Evolutionary conservation across 2,888 invertebrate genomes (phyloP).

Genomic region (Panopea generosa): DNA sequence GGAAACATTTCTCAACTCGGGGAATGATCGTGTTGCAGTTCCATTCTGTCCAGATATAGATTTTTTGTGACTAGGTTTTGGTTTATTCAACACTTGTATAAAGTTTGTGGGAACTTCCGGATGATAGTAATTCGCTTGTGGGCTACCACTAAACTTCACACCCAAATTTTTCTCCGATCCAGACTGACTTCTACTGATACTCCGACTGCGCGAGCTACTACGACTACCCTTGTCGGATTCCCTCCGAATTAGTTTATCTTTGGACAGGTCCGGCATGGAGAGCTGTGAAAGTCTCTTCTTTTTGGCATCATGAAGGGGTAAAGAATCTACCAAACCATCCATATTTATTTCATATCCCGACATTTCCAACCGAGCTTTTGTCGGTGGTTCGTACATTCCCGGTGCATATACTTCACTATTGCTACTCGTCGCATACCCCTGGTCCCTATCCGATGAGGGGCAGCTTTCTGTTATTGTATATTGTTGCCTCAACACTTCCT

Average conservation of each 20-base stretch:
- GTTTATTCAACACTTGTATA: conserved; percentile 46
- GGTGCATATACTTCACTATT: conserved; percentile 81
- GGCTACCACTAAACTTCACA: conserved; percentile 71
- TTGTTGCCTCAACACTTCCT: conserved; percentile 78
- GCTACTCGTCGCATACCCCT: conserved; percentile 81
- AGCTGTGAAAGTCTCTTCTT: conserved; percentile 81
- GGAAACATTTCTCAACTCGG: conserved; percentile 69
- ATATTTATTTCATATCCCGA: conserved; percentile 73
- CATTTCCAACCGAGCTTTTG: conserved; percentile 55
- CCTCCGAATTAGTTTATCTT: conserved; percentile 64
- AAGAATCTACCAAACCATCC: conserved; percentile 75
- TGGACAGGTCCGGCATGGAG: conserved; percentile 84
- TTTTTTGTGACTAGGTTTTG: conserved; percentile 24
- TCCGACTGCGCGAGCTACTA: conserved; percentile 65
- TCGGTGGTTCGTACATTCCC: conserved; percentile 73
- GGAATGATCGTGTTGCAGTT: conserved; percentile 66
- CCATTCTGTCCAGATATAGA: conserved; percentile 18
- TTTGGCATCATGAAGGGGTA: conserved; percentile 75
- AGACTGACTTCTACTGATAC: conserved; percentile 66
- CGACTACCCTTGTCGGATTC: conserved; percentile 63
- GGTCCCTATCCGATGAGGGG: conserved; percentile 79
- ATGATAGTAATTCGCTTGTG: conserved; percentile 57
- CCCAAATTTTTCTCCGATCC: conserved; percentile 82
- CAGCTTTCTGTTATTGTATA: conserved; percentile 78
- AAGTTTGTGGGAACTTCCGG: conserved; percentile 66